Evolutionary conservation across 2,797 vertebrate species (phyloP).

Genomic region (Sparus aurata): DNA sequence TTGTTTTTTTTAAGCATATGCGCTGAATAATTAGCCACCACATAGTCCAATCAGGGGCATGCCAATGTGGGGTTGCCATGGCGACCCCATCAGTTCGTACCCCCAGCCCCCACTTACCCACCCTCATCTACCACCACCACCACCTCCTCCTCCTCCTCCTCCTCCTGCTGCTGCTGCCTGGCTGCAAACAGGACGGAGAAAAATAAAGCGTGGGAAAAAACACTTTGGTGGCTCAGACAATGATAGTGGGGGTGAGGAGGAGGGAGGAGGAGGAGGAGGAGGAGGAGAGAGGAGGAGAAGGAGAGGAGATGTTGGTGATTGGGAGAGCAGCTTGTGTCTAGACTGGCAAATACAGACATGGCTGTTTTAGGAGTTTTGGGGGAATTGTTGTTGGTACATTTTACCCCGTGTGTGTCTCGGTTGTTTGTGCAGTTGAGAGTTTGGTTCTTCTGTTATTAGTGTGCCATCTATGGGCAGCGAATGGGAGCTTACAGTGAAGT

Average conservation of each 20-base stretch:
- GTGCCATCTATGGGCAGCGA: conserved; percentile 50
- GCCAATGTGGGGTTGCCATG: conserved; percentile 83
- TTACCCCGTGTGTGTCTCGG: conserved; percentile 50
- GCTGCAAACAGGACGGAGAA: conserved; percentile 80
- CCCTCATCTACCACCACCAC: conserved; percentile 4
- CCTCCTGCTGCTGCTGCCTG: conserved; percentile 51
- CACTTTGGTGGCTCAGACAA: conserved; percentile 77
- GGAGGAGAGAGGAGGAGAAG: background rate
- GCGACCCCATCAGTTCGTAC: conserved; percentile 76
- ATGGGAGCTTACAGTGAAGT: conserved; percentile 46
- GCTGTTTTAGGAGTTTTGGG: conserved; percentile 64
- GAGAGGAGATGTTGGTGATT: conserved; percentile 42
- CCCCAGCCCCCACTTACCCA: background rate
- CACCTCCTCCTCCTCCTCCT: conserved; percentile 18
- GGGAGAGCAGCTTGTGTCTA: conserved; percentile 76
- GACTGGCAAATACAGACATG: conserved; percentile 60
- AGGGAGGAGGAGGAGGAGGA: background rate
- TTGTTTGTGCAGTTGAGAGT: conserved; percentile 15
- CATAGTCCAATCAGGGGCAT: conserved; percentile 84
- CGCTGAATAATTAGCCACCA: conserved; percentile 85
- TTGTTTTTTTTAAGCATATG: conserved; percentile 85
- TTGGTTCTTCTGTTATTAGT: conserved; percentile 34
- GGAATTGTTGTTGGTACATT: conserved; percentile 55
- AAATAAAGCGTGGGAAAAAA: conserved; percentile 85
- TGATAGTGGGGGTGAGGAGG: conserved; percentile 58